Base-by-base conservation (phyloP, 1,140 invertebrate genomes). In the Neotoxoptera formosana region DNA sequence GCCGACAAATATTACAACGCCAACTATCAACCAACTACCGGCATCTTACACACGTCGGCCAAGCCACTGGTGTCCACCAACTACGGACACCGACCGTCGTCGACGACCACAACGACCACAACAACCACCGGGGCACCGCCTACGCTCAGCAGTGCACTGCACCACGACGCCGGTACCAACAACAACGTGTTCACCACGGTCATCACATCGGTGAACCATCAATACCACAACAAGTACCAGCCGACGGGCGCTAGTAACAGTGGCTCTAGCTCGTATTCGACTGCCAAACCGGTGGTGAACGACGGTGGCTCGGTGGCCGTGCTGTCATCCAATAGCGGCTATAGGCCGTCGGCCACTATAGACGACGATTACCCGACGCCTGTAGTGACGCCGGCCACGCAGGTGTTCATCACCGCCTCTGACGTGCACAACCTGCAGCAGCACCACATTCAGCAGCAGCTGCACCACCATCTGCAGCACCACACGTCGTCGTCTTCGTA, bases 281-380 rank as follows among this genome's bases (percentile, higher is more conserved):
- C 93, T 34, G 94, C 94, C 21, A 94, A 93, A 48, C 94, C 94
- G 17, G 86, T 93, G 76, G 53, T 93, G 47, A 91, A 84, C 56
- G 48, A 53, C 25, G 34, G 30, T 8, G 91, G 60, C 0, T 0
- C n/a, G 30, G 60, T 36, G n/a, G 48, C 48, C 45, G 45, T 34
- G 6, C 23, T 53, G 23, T 36, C 91, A 2, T 90, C 89, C 23
- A 4, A 53, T 34, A 45, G 90, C 36, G 60, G 90, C 3, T 93
- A 93, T 81, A 56, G 23, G 36, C 91, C 89, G 3, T 30, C 56
- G 34, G n/a, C 94, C n/a, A 36, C 47, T 2, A 9, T 25, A 25
- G 76, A 89, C n/a, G 81, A 51, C 20, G 76, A 90, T 67, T 91
- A 93, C 20, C 87, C 91, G 34, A 56, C 89, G 3, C 89, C 93